Percentiles rank a stretch among this genome's conserved stretches.
Conservation (phyloP, 2,113 vertebrate genomes). For the Centrocercus urophasianus region DNA sequence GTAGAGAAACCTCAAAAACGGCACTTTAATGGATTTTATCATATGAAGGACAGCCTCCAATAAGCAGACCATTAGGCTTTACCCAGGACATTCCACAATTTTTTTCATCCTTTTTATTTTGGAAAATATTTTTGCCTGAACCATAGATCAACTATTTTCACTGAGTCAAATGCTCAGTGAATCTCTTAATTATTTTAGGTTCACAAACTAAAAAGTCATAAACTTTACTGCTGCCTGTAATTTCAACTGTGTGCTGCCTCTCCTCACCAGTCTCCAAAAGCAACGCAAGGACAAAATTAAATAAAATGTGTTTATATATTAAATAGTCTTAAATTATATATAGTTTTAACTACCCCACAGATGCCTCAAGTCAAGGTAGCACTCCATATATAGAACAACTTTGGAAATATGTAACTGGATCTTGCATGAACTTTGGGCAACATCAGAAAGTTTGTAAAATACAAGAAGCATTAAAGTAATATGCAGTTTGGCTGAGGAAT, state of each 20-base stretch:
- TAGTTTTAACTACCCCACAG: background rate
- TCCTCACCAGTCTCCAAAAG: background rate
- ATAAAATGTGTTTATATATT: background rate
- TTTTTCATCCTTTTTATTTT: background rate
- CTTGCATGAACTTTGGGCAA: background rate
- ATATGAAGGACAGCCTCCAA: background rate
- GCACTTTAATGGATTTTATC: background rate
- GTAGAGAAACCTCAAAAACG: background rate
- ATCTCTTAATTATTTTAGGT: background rate
- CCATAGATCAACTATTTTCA: background rate
- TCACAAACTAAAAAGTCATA: background rate
- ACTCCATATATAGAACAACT: background rate
- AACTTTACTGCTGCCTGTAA: background rate
- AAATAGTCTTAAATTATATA: background rate
- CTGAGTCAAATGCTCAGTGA: background rate
- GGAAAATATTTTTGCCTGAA: background rate
- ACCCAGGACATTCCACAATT: background rate
- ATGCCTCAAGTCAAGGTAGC: background rate
- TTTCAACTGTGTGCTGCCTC: conserved; percentile 20
- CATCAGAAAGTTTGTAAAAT: background rate
- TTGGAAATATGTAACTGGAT: background rate
- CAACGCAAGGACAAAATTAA: conserved; percentile 7
- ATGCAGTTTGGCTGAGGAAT: background rate
- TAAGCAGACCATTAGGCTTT: background rate
- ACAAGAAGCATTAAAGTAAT: background rate